phyloP scores from a whole-genome alignment of 2,113 vertebrate species.

The Cyanistes caeruleus region DNA sequence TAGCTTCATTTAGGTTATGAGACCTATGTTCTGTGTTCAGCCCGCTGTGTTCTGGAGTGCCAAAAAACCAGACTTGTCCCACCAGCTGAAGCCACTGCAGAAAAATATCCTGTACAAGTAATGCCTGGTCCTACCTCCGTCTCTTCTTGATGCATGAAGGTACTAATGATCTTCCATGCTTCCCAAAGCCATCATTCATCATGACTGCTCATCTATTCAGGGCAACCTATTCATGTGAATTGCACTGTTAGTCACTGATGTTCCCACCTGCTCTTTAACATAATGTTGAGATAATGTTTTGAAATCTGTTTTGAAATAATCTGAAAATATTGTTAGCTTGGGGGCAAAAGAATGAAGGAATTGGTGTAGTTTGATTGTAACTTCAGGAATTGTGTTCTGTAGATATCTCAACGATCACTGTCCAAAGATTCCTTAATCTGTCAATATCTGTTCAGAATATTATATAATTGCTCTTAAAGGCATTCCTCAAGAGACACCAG shows the following conservation, averaged over 20 bases:
- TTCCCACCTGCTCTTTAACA: neutral
- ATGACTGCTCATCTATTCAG: neutral
- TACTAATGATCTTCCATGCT: neutral
- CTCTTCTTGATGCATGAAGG: neutral
- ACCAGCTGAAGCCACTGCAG: neutral
- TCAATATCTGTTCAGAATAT: neutral
- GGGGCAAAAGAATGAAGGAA: neutral
- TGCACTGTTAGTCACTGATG: neutral
- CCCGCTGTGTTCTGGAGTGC: neutral
- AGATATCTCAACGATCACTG: neutral
- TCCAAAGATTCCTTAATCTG: neutral
- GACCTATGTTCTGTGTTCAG: neutral
- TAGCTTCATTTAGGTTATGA: neutral
- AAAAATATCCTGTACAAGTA: neutral
- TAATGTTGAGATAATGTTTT: neutral
- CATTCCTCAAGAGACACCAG: neutral
- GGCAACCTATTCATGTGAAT: neutral
- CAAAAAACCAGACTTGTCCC: neutral
- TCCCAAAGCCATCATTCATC: neutral
- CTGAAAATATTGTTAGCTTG: neutral
- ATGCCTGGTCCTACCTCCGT: neutral
- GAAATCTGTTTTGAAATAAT: slow-evolving; percentile 22
- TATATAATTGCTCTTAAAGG: neutral
- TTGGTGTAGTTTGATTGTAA: neutral
- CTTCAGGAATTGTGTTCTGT: neutral